Conservation (phyloP, 2,797 vertebrate genomes). For the Rhinichthys osculus region DNA sequence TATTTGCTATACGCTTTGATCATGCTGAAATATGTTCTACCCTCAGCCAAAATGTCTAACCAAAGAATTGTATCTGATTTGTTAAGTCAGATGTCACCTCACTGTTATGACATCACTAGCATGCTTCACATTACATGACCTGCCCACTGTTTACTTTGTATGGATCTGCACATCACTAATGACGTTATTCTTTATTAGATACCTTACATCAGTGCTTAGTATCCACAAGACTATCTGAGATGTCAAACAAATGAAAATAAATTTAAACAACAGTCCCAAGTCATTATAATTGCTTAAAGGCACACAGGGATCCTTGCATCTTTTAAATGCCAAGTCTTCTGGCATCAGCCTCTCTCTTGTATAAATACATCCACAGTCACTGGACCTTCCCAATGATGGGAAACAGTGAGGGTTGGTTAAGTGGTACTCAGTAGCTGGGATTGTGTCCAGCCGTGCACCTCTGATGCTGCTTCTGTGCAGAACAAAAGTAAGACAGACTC, state of each 20-base stretch:
- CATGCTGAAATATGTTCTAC: background rate
- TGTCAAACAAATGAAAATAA: conserved; percentile 35
- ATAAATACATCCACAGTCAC: background rate
- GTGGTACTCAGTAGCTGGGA: background rate
- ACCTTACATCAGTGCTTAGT: background rate
- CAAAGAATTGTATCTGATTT: background rate
- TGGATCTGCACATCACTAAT: conserved; percentile 4
- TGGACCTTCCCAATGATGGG: background rate
- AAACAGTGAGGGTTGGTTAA: background rate
- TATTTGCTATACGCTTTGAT: conserved; percentile 40
- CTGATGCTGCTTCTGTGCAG: background rate
- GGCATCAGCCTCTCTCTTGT: background rate
- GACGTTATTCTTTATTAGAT: conserved; percentile 12
- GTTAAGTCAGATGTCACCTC: conserved; percentile 20
- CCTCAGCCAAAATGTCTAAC: background rate
- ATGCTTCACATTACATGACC: conserved; percentile 1
- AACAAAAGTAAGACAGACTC: background rate
- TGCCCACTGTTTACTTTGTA: conserved; percentile 30
- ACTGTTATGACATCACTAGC: conserved; percentile 13
- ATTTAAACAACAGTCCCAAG: conserved; percentile 36
- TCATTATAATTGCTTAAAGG: conserved; percentile 1
- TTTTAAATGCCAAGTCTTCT: conserved; percentile 11
- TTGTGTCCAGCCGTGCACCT: background rate
- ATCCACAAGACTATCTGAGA: conserved; percentile 28
- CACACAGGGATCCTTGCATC: conserved; percentile 5